Conservation (phyloP, 2,113 vertebrate species). For the Falcunculus frontatus region DNA sequence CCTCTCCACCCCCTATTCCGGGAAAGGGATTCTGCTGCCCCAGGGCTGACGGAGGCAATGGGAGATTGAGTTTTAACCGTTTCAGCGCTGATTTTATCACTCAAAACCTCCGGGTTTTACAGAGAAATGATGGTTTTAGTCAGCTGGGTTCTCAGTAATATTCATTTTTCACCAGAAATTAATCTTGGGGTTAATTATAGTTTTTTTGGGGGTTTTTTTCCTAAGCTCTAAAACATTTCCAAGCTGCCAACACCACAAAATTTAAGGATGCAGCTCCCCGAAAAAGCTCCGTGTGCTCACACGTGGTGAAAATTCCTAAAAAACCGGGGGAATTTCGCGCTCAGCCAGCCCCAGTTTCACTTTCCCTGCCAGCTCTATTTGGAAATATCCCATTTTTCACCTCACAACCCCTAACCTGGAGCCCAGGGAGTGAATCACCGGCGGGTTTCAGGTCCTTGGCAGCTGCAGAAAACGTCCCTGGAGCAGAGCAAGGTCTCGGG, state of each 20-base stretch:
- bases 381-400: background rate
- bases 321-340: background rate
- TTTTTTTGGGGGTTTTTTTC: rapidly evolving
- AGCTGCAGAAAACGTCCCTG: background rate
- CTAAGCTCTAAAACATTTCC: background rate
- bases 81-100: background rate
- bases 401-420: background rate
- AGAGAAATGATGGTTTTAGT: rapidly evolving
- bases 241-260: background rate
- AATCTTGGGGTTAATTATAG: rapidly evolving
- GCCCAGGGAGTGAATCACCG: rapidly evolving
- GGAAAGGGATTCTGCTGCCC: background rate
- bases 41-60: background rate
- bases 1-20: background rate
- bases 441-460: no score
- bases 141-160: background rate
- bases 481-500: rapidly evolving
- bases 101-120: background rate
- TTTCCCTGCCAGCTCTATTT: background rate
- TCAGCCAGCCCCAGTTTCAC: background rate
- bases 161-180: rapidly evolving
- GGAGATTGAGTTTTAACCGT: background rate
- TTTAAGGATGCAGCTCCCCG: rapidly evolving
- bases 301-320: background rate
- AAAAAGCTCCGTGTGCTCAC: no score